These are phyloP conservation scores for Carduelis carduelis DNA, from an alignment of 2,797 vertebrate genomes.

Conservation along the genomic window DNA sequence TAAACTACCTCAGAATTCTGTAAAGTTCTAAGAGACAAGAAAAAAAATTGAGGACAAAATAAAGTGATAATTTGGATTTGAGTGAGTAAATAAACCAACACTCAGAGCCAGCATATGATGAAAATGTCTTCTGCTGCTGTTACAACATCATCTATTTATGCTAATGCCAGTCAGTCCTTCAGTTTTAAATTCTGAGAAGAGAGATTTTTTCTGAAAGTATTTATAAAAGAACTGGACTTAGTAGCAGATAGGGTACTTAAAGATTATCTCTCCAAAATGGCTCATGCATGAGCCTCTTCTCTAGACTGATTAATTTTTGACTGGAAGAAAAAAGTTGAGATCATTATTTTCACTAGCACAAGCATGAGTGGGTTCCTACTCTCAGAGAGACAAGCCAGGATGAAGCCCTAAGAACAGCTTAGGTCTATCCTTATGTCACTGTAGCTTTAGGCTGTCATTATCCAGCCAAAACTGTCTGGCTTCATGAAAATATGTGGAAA, in stretches of 20 bases:
- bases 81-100: background rate
- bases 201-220: background rate
- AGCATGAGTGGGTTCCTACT: background rate
- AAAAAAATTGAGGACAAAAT: background rate
- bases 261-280: background rate
- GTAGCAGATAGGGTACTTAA: fast-evolving
- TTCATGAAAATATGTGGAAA: fast-evolving
- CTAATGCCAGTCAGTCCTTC: background rate
- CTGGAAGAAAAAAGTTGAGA: background rate
- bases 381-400: background rate
- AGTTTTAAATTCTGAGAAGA: background rate
- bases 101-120: background rate
- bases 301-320: background rate
- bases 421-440: background rate
- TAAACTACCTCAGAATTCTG: background rate
- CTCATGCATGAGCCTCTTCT: background rate
- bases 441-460: background rate
- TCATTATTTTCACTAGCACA: background rate
- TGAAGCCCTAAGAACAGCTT: background rate
- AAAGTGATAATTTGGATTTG: background rate
- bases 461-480: background rate
- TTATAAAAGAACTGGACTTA: background rate
- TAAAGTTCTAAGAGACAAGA: background rate
- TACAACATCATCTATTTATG: background rate
- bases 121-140: background rate